A percentile compares a stretch with the other conserved stretches of the same genome.
phyloP scores from a whole-genome alignment of 1,140 invertebrate species.

The Thalassaphorura encarpata region DNA sequence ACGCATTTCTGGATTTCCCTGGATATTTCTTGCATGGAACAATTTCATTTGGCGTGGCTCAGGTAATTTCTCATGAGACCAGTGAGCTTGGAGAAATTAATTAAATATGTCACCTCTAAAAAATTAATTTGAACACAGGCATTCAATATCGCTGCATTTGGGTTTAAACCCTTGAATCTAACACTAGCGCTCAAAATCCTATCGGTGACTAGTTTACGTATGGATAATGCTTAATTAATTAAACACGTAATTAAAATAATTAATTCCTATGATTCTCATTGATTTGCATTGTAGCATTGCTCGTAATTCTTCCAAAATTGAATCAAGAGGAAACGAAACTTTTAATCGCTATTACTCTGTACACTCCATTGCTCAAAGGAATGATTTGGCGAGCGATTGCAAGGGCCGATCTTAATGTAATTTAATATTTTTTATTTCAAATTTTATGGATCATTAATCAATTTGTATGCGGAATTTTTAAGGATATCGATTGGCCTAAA shows the following conservation, averaged over 20 bases:
- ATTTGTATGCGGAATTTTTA: background rate
- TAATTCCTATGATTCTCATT: no score
- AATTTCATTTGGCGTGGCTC: background rate
- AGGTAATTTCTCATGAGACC: background rate
- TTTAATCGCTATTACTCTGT: background rate
- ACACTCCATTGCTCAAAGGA: background rate
- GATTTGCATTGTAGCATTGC: background rate
- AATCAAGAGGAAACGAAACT: background rate
- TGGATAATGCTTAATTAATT: no score
- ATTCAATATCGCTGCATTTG: background rate
- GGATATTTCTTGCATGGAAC: background rate
- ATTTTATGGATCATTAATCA: no score
- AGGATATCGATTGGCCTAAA: background rate
- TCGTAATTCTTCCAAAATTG: background rate
- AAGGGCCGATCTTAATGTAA: background rate
- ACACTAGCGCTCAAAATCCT: background rate
- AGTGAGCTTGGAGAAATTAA: background rate
- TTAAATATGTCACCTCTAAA: background rate
- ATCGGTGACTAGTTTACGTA: background rate
- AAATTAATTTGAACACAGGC: background rate
- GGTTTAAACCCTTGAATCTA: background rate
- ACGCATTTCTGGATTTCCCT: background rate
- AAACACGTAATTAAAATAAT: no score
- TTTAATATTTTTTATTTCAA: no score
- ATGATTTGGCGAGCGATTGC: background rate